These are phyloP conservation scores for Aplodontia rufa DNA, from an alignment of 2,113 vertebrate genomes.

Conservation along the genomic window DNA sequence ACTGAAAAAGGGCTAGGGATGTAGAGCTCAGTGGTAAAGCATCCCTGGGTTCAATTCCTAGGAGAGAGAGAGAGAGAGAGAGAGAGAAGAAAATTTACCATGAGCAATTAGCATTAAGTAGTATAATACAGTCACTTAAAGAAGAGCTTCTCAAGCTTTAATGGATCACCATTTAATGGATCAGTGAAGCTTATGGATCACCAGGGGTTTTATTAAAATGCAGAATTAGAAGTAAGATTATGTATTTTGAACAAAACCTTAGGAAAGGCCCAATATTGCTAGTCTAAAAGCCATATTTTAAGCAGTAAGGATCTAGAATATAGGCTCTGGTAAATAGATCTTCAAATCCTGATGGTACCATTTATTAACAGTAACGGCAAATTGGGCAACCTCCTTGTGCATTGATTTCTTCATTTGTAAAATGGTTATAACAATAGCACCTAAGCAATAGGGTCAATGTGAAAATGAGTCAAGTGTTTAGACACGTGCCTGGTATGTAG, in stretches of 20 bases:
- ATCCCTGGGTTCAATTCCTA: too few species aligned
- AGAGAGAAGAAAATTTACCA: too few species aligned
- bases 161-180: background rate
- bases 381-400: background rate
- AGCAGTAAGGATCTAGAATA: background rate
- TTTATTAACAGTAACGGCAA: background rate
- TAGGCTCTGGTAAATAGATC: background rate
- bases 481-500: background rate
- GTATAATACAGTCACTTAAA: background rate
- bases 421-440: background rate
- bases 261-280: background rate
- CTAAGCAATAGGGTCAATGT: background rate
- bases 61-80: too few species aligned
- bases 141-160: background rate
- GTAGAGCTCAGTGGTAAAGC: too few species aligned
- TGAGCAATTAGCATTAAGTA: background rate
- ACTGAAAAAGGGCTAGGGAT: too few species aligned
- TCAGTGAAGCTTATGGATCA: background rate
- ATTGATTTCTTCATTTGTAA: background rate
- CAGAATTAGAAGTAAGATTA: background rate
- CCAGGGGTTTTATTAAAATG: background rate
- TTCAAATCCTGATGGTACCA: background rate
- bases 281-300: background rate
- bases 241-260: background rate
- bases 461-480: background rate